Conservation (phyloP, 2,888 invertebrate species). For the Parthenolecanium corni region DNA sequence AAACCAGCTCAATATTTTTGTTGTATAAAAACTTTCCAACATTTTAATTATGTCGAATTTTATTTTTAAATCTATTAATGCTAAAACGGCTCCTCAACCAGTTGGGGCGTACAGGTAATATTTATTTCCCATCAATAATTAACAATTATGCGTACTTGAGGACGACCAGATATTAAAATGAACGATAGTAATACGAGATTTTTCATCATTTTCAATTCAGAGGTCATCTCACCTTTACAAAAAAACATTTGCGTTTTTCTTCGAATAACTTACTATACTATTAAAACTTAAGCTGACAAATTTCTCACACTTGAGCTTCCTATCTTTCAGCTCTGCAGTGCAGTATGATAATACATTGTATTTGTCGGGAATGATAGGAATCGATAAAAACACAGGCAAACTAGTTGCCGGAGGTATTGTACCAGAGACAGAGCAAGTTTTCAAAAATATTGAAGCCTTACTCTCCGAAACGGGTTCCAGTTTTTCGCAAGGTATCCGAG, state of each 20-base stretch:
- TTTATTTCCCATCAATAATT: too few relatives aligned
- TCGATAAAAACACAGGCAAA: slow-evolving; percentile 16
- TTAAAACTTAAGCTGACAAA: too few relatives aligned
- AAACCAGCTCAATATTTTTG: too few relatives aligned
- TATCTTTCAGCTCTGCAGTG: slow-evolving; percentile 15
- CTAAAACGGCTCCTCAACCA: slow-evolving; percentile 7
- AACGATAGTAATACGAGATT: too few relatives aligned
- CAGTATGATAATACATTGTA: slow-evolving; percentile 20
- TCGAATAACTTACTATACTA: too few relatives aligned
- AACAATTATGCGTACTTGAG: too few relatives aligned
- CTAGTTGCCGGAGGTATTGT: slow-evolving; percentile 17
- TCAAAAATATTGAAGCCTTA: slow-evolving; percentile 11
- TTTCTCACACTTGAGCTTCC: too few relatives aligned
- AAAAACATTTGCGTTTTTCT: too few relatives aligned
- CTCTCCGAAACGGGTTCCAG: slow-evolving; percentile 16
- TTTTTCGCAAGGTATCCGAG: slow-evolving; percentile 18
- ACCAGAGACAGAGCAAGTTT: slow-evolving; percentile 12
- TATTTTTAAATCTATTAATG: slow-evolving; percentile 4
- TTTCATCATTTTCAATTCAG: too few relatives aligned
- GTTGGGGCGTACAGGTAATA: slow-evolving; percentile 23
- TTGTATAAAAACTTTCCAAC: too few relatives aligned
- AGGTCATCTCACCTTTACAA: too few relatives aligned
- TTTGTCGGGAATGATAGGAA: slow-evolving; percentile 18
- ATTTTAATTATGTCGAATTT: background rate
- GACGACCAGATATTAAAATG: too few relatives aligned